A percentile compares a stretch with the other conserved stretches of the same genome.
phyloP scores from a whole-genome alignment of 2,113 vertebrate species.

The Rhineura floridana region DNA sequence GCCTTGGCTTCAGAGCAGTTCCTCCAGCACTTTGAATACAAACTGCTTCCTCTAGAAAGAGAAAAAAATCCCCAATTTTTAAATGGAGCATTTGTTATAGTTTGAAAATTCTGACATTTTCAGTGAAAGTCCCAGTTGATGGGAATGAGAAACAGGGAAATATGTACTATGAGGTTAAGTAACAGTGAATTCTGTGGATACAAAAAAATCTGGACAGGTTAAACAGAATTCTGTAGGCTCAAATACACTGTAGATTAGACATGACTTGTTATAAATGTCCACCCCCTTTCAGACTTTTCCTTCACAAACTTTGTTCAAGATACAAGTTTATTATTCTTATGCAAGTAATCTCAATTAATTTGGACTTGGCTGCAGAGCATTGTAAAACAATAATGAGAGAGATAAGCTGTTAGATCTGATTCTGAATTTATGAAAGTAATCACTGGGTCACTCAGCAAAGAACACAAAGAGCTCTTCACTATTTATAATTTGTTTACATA shows the following conservation, averaged over 20 bases:
- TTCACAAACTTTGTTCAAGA: background rate
- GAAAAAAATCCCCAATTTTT: too few species aligned
- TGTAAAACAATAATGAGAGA: background rate
- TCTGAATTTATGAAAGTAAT: constrained; percentile 15
- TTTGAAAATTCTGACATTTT: too few species aligned
- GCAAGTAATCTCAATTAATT: background rate
- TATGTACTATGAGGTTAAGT: background rate
- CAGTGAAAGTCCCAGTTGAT: too few species aligned
- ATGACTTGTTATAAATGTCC: background rate
- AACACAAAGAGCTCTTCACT: background rate
- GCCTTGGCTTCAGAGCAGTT: too few species aligned
- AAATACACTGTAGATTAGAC: background rate
- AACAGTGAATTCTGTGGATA: background rate
- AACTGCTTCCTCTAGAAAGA: too few species aligned
- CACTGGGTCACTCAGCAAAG: background rate
- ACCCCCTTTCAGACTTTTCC: background rate
- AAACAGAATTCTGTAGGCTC: background rate
- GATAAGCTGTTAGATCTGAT: constrained; percentile 6
- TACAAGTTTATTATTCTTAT: background rate
- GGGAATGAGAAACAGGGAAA: too few species aligned
- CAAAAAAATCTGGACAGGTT: background rate
- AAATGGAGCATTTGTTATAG: too few species aligned
- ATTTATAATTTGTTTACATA: constrained; percentile 1
- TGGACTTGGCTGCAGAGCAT: background rate
- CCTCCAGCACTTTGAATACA: too few species aligned